phyloP scores from a whole-genome alignment of 2,797 vertebrate genomes.

The Rhadinocentrus ornatus region DNA sequence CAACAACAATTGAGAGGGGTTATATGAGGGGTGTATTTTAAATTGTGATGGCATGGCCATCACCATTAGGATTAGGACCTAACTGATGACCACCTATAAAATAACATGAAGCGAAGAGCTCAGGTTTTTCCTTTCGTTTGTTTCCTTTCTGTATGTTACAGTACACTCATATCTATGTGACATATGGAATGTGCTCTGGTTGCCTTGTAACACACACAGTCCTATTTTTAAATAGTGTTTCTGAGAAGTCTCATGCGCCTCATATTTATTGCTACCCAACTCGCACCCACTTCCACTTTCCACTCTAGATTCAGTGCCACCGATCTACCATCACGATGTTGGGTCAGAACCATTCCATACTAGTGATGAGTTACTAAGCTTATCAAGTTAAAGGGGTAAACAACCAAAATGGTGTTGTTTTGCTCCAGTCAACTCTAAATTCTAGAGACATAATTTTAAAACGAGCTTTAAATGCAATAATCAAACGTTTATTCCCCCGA shows the following conservation, averaged over 20 bases:
- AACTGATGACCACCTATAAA: not conserved
- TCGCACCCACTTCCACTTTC: conserved; percentile 22
- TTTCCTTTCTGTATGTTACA: not conserved
- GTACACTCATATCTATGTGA: conserved; percentile 21
- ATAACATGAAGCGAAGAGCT: not conserved
- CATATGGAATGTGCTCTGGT: conserved; percentile 57
- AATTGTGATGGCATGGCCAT: not conserved
- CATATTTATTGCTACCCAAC: conserved; percentile 60
- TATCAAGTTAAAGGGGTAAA: conserved; percentile 11
- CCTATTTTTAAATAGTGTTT: conserved; percentile 84
- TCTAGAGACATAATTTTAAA: not conserved
- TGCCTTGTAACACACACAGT: conserved; percentile 37
- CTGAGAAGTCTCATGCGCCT: conserved; percentile 66
- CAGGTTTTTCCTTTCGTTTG: not conserved
- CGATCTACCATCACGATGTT: conserved; percentile 11
- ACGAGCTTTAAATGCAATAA: not conserved
- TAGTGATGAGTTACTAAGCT: conserved; percentile 6
- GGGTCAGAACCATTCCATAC: conserved; percentile 1
- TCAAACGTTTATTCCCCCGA: not conserved
- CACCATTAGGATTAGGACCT: not conserved
- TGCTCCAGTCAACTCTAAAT: not conserved
- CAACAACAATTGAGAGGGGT: not conserved
- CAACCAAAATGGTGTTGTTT: not conserved
- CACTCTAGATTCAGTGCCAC: conserved; percentile 24
- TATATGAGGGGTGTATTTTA: not conserved